Evolutionary conservation across 2,888 invertebrate species (phyloP).

Genomic region (Augochlorella aurata): DNA sequence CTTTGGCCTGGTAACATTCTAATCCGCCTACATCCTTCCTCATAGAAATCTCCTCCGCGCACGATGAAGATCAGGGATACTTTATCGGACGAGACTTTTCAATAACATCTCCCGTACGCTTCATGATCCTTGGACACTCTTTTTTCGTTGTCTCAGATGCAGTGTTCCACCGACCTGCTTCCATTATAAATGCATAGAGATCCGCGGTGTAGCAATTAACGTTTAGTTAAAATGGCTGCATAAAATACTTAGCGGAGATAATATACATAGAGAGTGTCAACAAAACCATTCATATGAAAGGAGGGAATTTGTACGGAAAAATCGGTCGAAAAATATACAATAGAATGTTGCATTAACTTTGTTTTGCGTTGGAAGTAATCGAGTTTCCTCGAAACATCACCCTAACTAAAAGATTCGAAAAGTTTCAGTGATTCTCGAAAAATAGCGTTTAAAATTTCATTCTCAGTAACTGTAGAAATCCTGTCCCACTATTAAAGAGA

Average conservation of each 20-base stretch:
- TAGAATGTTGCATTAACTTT: background rate
- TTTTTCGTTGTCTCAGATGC: background rate
- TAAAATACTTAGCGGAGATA: background rate
- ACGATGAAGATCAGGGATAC: constrained; percentile 40
- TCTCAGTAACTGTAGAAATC: no score
- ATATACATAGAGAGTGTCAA: background rate
- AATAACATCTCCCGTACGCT: constrained; percentile 38
- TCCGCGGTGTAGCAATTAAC: background rate
- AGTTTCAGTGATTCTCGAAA: background rate
- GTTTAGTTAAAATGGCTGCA: background rate
- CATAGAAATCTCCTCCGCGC: constrained; percentile 33
- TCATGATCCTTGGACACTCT: background rate
- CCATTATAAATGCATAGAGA: constrained; percentile 5
- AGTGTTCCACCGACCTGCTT: background rate
- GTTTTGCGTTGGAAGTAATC: background rate
- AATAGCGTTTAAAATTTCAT: no score
- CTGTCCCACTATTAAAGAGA: no score
- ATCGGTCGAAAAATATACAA: background rate
- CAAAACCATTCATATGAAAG: background rate
- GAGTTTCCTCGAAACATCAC: background rate
- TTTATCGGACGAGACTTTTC: constrained; percentile 35
- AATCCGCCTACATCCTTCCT: constrained; percentile 57
- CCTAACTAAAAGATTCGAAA: background rate
- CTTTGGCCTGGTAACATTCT: constrained; percentile 46
- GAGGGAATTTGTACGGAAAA: background rate